Evolutionary conservation across 37 sponge, comb jelly and placozoan genomes (phyloP).

Genomic region (Axinella damicornis): DNA sequence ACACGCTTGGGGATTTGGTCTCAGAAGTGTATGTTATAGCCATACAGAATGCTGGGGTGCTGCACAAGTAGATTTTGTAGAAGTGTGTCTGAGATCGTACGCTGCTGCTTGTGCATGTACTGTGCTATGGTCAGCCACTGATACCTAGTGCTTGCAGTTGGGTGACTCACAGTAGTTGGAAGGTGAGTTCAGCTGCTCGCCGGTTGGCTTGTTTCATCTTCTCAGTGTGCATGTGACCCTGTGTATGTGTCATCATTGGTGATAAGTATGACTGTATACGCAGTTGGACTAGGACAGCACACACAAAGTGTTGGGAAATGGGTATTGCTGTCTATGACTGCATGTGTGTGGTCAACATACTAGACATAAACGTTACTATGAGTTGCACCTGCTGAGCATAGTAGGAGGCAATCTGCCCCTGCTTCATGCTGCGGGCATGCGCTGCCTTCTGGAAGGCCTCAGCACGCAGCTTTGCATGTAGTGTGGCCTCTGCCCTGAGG

Average conservation of each 20-base stretch:
- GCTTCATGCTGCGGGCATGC: constrained; percentile 59
- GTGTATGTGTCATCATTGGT: no score
- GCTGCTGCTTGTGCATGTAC: background rate
- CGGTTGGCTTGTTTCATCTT: constrained; percentile 85
- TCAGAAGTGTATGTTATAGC: background rate
- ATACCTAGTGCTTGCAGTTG: background rate
- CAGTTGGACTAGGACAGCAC: no score
- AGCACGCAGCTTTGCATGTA: constrained; percentile 74
- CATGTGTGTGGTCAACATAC: no score
- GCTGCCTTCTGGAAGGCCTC: constrained; percentile 86
- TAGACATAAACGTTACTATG: no score
- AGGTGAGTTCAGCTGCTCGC: constrained; percentile 65
- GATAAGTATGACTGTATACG: no score
- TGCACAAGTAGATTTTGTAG: no score
- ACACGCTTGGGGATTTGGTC: background rate
- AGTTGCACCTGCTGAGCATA: constrained; percentile 78
- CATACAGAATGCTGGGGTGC: background rate
- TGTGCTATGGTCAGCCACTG: background rate
- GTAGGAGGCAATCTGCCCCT: constrained; percentile 51
- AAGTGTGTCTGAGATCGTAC: no score
- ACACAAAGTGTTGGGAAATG: background rate
- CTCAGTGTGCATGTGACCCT: constrained; percentile 77
- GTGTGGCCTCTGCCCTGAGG: constrained; percentile 84
- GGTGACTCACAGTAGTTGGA: constrained; percentile 37
- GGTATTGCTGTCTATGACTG: no score